These are phyloP conservation scores for Drosophila longiperda DNA, from an alignment of 2,888 invertebrate genomes.

Conservation along the genomic window DNA sequence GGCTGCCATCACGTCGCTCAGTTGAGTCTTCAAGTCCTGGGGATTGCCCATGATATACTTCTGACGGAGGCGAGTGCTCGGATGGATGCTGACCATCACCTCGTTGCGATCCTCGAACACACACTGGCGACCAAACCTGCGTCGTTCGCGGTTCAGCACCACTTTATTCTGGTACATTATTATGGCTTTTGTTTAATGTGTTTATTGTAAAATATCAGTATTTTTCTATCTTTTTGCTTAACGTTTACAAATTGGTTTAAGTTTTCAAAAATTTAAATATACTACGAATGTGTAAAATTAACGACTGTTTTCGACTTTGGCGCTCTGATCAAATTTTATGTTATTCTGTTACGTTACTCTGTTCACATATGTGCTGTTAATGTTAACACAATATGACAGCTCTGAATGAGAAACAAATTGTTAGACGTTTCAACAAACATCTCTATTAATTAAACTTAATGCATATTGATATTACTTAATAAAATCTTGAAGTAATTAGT, in stretches of 20 bases:
- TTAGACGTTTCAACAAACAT: not conserved
- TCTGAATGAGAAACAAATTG: not conserved
- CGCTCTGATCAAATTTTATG: not conserved
- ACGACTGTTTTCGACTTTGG: conserved; percentile 21
- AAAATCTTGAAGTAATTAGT: not conserved
- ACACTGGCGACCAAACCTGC: conserved; percentile 90
- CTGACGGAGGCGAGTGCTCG: conserved; percentile 86
- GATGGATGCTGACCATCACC: conserved; percentile 87
- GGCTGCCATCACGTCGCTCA: conserved; percentile 85
- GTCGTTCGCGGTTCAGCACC: conserved; percentile 86
- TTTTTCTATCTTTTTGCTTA: not conserved
- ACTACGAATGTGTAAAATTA: conserved; percentile 12
- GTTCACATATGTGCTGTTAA: not conserved
- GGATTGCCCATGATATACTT: conserved; percentile 88
- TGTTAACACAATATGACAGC: not conserved
- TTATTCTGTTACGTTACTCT: not conserved
- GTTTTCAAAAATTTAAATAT: conserved; percentile 3
- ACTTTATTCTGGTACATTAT: conserved; percentile 71
- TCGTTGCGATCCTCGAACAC: conserved; percentile 89
- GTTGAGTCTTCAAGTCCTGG: conserved; percentile 87
- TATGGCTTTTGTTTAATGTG: not conserved
- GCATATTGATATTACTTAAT: not conserved
- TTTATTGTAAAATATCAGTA: not conserved
- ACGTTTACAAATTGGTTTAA: not conserved
- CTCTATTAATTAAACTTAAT: not conserved